Base-by-base conservation (phyloP, 2,113 vertebrate genomes). In the Beaufortia kweichowensis region DNA sequence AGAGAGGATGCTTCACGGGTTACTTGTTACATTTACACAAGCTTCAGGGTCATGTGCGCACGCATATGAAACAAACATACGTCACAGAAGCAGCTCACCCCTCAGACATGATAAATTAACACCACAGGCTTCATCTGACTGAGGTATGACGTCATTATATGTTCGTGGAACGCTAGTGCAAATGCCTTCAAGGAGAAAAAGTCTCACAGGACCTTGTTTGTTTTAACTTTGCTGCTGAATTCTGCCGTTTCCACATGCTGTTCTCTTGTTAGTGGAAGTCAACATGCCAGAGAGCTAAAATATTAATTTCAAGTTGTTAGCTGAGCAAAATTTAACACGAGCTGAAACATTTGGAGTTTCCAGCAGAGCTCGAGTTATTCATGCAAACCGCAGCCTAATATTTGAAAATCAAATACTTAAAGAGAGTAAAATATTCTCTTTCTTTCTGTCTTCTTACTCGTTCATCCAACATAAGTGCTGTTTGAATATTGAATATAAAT, bases 201-300 rank as follows among this genome's bases (percentile, higher is more conserved):
- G 17, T 9, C 35, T 60, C 56, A 60, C 23, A 73, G 41, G 39
- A 46, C 24, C 56, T 61, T 5, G 11, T 48, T n/a, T 61, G 57
- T 19, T 73, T 60, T 29, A 14, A 61, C 70, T 74, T 28, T 1
- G 12, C 19, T 73, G 11, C 35, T 12, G 17, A 48, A 19, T 29
- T 72, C 14, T 11, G 53, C 55, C 11, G 69, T 21, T 71, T 55
- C 55, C 56, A 19, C 56, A 21, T 29, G 70, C 50, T 31, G 2
- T 28, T n/a, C 55, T 72, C 69, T 71, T n/a, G 0, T 63, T 53
- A 56, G 26, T 64, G 41, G 21, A 26, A 75, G 63, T 75, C 76
- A 64, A 31, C 24, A 31, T 65, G 10, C 1, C 14, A 48, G 62
- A 65, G 26, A 55, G 46, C 24, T 76, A 2, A 76, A 76, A 76